These are phyloP conservation scores for Plodia interpunctella DNA, from an alignment of 1,140 invertebrate genomes.

Conservation along the genomic window DNA sequence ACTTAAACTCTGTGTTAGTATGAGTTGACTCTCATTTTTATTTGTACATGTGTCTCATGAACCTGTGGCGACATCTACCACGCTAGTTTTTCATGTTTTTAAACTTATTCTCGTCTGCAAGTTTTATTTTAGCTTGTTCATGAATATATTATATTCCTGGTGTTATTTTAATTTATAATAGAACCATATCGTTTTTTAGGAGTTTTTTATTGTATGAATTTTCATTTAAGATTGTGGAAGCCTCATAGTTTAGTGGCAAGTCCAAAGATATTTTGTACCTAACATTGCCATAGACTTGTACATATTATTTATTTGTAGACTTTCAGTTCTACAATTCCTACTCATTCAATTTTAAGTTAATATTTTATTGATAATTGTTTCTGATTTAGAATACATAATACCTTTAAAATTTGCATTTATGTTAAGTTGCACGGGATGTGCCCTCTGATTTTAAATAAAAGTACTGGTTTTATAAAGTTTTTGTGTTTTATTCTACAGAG, in stretches of 20 bases:
- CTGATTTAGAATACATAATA: slow-evolving; percentile 14
- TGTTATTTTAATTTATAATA: background rate
- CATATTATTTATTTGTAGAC: slow-evolving; percentile 47
- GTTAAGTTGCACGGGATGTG: slow-evolving; percentile 28
- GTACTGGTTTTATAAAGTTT: slow-evolving; percentile 21
- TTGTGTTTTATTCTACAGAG: slow-evolving; percentile 19
- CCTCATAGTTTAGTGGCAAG: slow-evolving; percentile 23
- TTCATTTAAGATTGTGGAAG: background rate
- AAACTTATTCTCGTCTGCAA: background rate
- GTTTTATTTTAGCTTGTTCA: background rate
- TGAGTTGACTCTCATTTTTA: background rate
- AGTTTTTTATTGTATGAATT: background rate
- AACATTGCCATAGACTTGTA: slow-evolving; percentile 49
- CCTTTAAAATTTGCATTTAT: slow-evolving; percentile 27
- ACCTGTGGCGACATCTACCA: no score
- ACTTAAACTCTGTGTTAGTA: no score
- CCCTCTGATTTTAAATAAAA: slow-evolving; percentile 44
- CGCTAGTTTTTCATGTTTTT: background rate
- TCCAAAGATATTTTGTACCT: slow-evolving; percentile 50
- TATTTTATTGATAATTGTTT: background rate
- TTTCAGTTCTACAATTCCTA: slow-evolving; percentile 8
- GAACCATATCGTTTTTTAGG: background rate
- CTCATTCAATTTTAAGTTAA: slow-evolving; percentile 11
- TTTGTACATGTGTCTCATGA: background rate
- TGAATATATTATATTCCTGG: background rate